Evolutionary conservation across 2,888 invertebrate genomes (phyloP).

Genomic region (Xylocampa areola): DNA sequence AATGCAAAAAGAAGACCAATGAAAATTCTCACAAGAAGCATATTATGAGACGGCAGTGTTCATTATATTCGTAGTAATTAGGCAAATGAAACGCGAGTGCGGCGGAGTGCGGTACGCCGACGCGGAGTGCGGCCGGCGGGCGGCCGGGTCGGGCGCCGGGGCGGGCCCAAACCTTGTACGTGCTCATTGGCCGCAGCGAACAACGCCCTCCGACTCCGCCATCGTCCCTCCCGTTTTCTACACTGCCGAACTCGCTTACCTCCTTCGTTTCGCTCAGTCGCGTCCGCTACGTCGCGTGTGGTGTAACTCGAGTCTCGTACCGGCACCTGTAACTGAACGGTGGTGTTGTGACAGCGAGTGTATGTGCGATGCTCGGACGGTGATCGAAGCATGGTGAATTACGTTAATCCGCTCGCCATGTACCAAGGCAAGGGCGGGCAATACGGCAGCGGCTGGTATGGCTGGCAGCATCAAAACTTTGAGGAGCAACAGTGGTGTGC

Average conservation of each 20-base stretch:
- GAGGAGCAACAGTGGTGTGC: conserved; percentile 90
- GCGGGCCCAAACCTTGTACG: conserved; percentile 45
- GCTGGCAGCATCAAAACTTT: conserved; percentile 87
- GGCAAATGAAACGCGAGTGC: conserved; percentile 81
- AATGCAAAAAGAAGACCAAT: conserved; percentile 5
- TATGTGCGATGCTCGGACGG: conserved; percentile 86
- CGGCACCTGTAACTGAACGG: conserved; percentile 60
- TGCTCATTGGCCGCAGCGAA: conserved; percentile 71
- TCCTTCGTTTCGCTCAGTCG: conserved; percentile 73
- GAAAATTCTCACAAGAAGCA: conserved; percentile 51
- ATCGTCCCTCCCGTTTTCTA: conserved; percentile 65
- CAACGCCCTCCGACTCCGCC: conserved; percentile 66
- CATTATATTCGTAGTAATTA: conserved; percentile 87
- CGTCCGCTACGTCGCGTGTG: conserved; percentile 74
- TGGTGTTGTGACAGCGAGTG: conserved; percentile 85
- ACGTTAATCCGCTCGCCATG: conserved; percentile 92
- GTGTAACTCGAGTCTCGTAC: conserved; percentile 69
- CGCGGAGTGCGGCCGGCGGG: conserved; percentile 56
- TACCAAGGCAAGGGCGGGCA: conserved; percentile 91
- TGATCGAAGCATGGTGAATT: conserved; percentile 92
- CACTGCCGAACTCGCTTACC: conserved; percentile 57
- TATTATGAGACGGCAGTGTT: conserved; percentile 76
- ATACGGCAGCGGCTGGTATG: conserved; percentile 87
- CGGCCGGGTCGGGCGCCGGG: conserved; percentile 69
- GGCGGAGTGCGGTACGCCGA: conserved; percentile 68